Evolutionary conservation across 1,140 invertebrate genomes (phyloP).

Genomic region (Drusus annulatus): DNA sequence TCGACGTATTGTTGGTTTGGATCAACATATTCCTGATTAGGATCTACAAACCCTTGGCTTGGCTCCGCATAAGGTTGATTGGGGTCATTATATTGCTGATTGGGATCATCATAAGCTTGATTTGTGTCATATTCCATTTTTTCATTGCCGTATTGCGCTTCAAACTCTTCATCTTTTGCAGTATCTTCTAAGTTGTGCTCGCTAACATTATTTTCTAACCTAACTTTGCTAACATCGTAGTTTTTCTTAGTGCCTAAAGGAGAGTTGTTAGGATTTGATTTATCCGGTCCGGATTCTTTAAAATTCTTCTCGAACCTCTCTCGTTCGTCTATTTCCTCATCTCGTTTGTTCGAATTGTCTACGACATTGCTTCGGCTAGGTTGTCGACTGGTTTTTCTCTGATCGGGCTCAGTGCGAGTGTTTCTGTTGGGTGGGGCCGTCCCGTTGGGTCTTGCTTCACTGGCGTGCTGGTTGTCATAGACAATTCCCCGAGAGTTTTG

Average conservation of each 20-base stretch:
- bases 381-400: slow-evolving; percentile 15
- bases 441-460: slow-evolving; percentile 33
- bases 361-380: slow-evolving; percentile 18
- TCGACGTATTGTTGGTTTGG: slow-evolving; percentile 53
- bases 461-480: slow-evolving; percentile 50
- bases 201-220: slow-evolving; percentile 25
- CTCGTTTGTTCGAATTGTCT: not conserved
- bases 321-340: slow-evolving; percentile 35
- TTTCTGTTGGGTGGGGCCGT: slow-evolving; percentile 17
- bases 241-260: slow-evolving; percentile 27
- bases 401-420: slow-evolving; percentile 42
- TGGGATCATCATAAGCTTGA: slow-evolving; percentile 34
- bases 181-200: slow-evolving; percentile 35
- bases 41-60: slow-evolving; percentile 36
- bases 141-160: not conserved
- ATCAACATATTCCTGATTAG: slow-evolving; percentile 48
- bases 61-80: not conserved
- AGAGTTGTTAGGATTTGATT: slow-evolving; percentile 12
- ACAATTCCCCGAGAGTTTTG: slow-evolving; percentile 34
- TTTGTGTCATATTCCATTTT: slow-evolving; percentile 3
- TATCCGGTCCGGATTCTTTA: slow-evolving; percentile 32
- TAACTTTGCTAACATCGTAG: slow-evolving; percentile 1
- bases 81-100: slow-evolving; percentile 35
- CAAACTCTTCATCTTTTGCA: slow-evolving; percentile 18
- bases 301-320: slow-evolving; percentile 45